Evolutionary conservation across 2,797 vertebrate species (phyloP).

Genomic region (Fistularia tabacaria): DNA sequence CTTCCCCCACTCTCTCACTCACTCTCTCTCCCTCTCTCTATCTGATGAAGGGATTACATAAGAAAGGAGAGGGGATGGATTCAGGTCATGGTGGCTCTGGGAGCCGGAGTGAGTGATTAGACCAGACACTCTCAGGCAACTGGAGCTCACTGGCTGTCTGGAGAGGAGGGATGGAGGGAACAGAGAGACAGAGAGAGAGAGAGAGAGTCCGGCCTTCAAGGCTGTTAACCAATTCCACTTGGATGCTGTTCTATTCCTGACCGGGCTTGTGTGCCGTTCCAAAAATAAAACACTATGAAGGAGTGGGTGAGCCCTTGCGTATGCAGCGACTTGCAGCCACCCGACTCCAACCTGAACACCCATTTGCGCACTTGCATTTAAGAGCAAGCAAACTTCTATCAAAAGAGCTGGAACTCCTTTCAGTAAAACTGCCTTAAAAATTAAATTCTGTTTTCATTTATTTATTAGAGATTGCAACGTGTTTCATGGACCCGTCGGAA

Average conservation of each 20-base stretch:
- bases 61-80: conserved; percentile 67
- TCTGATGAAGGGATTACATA: conserved; percentile 70
- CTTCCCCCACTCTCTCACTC: conserved; percentile 2
- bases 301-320: conserved; percentile 34
- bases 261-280: conserved; percentile 44
- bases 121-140: conserved; percentile 61
- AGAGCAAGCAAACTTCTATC: no score
- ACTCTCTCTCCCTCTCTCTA: conserved; percentile 30
- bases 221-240: conserved; percentile 41
- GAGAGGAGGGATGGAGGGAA: conserved; percentile 20
- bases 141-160: conserved; percentile 40
- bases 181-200: neutral
- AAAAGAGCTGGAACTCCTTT: no score
- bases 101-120: conserved; percentile 65
- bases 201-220: conserved; percentile 32
- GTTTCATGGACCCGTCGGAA: no score
- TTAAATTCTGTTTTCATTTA: no score
- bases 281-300: conserved; percentile 57
- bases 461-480: no score
- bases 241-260: conserved; percentile 60
- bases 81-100: conserved; percentile 64
- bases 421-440: no score
- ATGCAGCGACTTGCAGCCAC: conserved; percentile 16
- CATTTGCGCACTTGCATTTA: conserved; percentile 1
- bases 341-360: neutral